Conservation (phyloP, 2,797 vertebrate genomes). For the Tarsius wallacei region DNA sequence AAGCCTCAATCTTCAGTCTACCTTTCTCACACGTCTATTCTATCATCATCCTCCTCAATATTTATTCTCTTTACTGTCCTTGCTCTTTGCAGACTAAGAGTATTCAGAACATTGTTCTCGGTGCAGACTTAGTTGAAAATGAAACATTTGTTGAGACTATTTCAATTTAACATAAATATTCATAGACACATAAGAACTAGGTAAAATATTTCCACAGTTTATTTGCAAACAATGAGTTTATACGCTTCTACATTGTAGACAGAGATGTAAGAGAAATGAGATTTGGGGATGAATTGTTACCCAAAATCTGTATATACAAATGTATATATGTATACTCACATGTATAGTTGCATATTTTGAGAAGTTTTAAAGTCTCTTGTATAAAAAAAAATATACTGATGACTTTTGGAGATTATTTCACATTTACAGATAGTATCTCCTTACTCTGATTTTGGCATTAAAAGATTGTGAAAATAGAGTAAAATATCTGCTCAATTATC, state of each 20-base stretch:
- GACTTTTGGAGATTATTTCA: slow-evolving; percentile 9
- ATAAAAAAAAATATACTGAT: not conserved
- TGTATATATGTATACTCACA: not conserved
- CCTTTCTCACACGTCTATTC: not conserved
- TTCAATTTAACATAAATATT: slow-evolving; percentile 66
- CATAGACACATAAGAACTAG: not conserved
- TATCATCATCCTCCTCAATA: slow-evolving; percentile 6
- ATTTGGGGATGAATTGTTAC: not conserved
- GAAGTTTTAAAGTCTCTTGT: slow-evolving; percentile 5
- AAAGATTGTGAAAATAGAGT: slow-evolving; percentile 52
- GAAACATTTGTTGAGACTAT: not conserved
- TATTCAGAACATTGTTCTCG: not conserved
- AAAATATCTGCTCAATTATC: slow-evolving; percentile 45
- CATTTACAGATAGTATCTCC: slow-evolving; percentile 7
- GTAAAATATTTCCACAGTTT: not conserved
- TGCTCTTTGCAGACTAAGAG: slow-evolving; percentile 6
- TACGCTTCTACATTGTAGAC: not conserved
- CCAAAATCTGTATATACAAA: not conserved
- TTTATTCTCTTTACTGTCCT: slow-evolving; percentile 1
- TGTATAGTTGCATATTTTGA: slow-evolving; percentile 31
- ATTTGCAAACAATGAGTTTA: not conserved
- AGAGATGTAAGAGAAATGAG: not conserved
- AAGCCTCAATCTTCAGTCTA: slow-evolving; percentile 28
- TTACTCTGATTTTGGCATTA: slow-evolving; percentile 43
- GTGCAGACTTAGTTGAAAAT: slow-evolving; percentile 66